Evolutionary conservation across 1,140 invertebrate genomes (phyloP), one percentile per base, ranked within the genome.

Genomic region (Apis dorsata): DNA sequence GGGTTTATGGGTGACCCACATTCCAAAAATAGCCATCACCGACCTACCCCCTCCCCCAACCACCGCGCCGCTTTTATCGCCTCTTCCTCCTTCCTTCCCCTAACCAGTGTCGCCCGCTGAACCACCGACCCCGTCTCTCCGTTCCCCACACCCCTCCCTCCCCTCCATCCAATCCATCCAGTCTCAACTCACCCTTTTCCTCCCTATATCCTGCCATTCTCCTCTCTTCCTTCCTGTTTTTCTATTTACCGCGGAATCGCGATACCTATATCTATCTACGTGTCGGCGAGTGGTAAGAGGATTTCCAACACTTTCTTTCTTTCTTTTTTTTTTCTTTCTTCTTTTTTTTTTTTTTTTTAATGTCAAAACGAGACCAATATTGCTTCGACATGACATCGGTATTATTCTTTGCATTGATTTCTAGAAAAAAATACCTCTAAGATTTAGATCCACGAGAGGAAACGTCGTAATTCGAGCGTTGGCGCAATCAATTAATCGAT

Each of bases 1-100:
- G 85, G 89, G 90, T 91, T 92, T 92, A 92, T 92, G 86, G 91
- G 91, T 92, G 90, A 92, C 91, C 91, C 75, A 92, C 85, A 91
- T 92, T 91, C 91, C 73, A 92, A 92, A 91, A 90, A 92, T 92
- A 92, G 88, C 89, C 86, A 86, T 86, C 84, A 82, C 81, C 90
- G 85, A 91, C 85, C 88, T 87, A 81, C 81, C 83, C 59, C 81
- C 59, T 44, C 66, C 66, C 59, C 66, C 74, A 13, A 3, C 59
- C 74, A 60, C 79, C 78, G 62, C 78, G 72, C 66, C 82, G 76
- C 68, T 80, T 59, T 85, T 84, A 83, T 83, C 77, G 53, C 83
- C 79, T 65, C 81, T 77, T 71, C 70, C 68, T 78, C 81, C 80
- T 66, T 51, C 55, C 81, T 78, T 66, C 44, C 55, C 13, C 44